Evolutionary conservation across 2,888 invertebrate genomes (phyloP).

Genomic region (Dynastes maya): DNA sequence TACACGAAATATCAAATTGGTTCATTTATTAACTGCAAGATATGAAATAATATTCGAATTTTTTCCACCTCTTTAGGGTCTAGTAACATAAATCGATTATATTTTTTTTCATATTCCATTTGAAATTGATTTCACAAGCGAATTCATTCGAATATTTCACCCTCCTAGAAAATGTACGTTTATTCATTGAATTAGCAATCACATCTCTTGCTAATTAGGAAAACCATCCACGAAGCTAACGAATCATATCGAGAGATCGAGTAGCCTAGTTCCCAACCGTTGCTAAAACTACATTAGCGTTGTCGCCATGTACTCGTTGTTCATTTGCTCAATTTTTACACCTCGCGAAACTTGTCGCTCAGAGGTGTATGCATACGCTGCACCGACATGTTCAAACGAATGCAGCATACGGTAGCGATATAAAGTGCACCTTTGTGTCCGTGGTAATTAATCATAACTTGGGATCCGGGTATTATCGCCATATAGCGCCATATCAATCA

Average conservation of each 20-base stretch:
- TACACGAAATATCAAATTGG: too few relatives aligned
- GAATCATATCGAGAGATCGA: not conserved
- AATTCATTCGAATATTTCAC: too few relatives aligned
- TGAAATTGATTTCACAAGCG: too few relatives aligned
- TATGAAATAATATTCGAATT: too few relatives aligned
- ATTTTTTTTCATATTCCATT: too few relatives aligned
- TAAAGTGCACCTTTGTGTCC: conserved; percentile 26
- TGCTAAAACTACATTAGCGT: conserved; percentile 1
- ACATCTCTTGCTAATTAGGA: not conserved
- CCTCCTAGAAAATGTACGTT: too few relatives aligned
- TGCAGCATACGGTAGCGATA: not conserved
- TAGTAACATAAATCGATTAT: too few relatives aligned
- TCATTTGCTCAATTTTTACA: not conserved
- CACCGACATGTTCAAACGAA: not conserved
- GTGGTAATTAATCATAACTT: conserved; percentile 46
- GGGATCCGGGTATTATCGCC: conserved; percentile 47
- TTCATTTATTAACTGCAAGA: too few relatives aligned
- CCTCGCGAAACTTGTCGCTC: not conserved
- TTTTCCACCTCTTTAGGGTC: too few relatives aligned
- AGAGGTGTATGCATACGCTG: not conserved
- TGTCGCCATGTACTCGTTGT: not conserved
- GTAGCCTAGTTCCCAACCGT: not conserved
- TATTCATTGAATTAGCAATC: too few relatives aligned
- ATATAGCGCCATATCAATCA: conserved; percentile 56
- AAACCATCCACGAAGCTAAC: conserved; percentile 6